These are phyloP conservation scores for Unio pictorum DNA, from an alignment of 2,888 invertebrate genomes.

Conservation along the genomic window DNA sequence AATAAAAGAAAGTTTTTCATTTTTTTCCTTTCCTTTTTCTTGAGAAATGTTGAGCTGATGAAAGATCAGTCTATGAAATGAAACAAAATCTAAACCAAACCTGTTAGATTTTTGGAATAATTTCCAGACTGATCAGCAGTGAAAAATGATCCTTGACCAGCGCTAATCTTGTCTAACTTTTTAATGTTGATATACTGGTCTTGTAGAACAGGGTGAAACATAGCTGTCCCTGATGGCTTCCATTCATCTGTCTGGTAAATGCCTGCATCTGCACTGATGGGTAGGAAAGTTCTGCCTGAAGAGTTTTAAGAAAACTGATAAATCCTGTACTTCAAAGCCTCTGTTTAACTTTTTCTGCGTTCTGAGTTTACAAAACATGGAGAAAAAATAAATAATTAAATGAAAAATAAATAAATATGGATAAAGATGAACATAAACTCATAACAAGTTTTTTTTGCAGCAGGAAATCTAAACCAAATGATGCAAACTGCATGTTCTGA, in stretches of 20 bases:
- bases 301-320: not conserved
- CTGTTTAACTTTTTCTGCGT: no score
- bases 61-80: no score
- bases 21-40: no score
- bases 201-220: slow-evolving; percentile 46
- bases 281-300: slow-evolving; percentile 42
- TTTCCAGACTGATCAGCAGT: slow-evolving; percentile 47
- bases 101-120: slow-evolving; percentile 40
- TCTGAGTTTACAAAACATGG: no score
- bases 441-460: no score
- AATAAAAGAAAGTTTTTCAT: no score
- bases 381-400: no score
- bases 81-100: slow-evolving; percentile 14
- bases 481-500: no score
- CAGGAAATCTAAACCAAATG: no score
- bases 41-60: no score
- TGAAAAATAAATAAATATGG: no score
- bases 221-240: slow-evolving; percentile 43
- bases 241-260: slow-evolving; percentile 53
- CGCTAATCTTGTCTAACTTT: slow-evolving; percentile 55
- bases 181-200: slow-evolving; percentile 52
- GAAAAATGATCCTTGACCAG: slow-evolving; percentile 47
- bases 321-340: not conserved
- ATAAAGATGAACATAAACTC: no score
- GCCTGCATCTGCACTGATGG: slow-evolving; percentile 33